phyloP scores from a whole-genome alignment of 2,113 vertebrate species.

The Archocentrus centrarchus region DNA sequence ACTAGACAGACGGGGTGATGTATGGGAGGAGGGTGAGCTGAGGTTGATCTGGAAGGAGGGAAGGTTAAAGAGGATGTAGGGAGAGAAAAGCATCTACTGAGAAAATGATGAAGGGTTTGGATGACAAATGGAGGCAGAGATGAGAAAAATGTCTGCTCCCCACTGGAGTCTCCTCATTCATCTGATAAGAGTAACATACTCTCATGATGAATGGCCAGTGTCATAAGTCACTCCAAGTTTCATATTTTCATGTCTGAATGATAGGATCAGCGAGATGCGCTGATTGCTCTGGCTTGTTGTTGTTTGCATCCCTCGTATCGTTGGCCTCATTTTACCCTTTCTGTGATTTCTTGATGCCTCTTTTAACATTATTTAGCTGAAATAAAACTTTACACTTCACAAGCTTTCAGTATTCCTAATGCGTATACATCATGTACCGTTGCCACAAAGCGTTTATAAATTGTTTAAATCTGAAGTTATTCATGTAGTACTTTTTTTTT shows the following conservation, averaged over 20 bases:
- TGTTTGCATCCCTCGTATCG: slow-evolving; percentile 36
- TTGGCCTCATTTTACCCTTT: slow-evolving; percentile 13
- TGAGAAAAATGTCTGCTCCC: slow-evolving; percentile 63
- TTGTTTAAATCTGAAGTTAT: slow-evolving; percentile 5
- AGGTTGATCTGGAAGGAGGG: slow-evolving; percentile 31
- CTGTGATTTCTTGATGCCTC: slow-evolving; percentile 32
- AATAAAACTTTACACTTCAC: slow-evolving; percentile 24
- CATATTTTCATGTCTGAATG: slow-evolving; percentile 60
- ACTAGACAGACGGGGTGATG: slow-evolving; percentile 24
- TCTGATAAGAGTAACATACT: slow-evolving; percentile 72
- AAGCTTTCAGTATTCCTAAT: slow-evolving; percentile 9
- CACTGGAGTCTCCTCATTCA: slow-evolving; percentile 61
- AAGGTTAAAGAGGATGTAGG: slow-evolving; percentile 45
- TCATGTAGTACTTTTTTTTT: background rate
- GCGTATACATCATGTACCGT: slow-evolving; percentile 6
- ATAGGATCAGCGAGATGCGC: slow-evolving; percentile 50
- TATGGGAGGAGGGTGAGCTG: slow-evolving; percentile 16
- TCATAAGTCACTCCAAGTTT: slow-evolving; percentile 53
- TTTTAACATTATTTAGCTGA: slow-evolving; percentile 24
- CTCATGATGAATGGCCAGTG: slow-evolving; percentile 63
- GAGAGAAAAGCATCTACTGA: slow-evolving; percentile 37
- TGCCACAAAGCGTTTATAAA: background rate
- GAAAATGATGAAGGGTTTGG: slow-evolving; percentile 49
- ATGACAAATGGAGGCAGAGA: slow-evolving; percentile 49
- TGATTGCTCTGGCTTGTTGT: slow-evolving; percentile 51